These are phyloP conservation scores for Agrotis segetum DNA, from an alignment of 2,888 invertebrate species.

Conservation along the genomic window DNA sequence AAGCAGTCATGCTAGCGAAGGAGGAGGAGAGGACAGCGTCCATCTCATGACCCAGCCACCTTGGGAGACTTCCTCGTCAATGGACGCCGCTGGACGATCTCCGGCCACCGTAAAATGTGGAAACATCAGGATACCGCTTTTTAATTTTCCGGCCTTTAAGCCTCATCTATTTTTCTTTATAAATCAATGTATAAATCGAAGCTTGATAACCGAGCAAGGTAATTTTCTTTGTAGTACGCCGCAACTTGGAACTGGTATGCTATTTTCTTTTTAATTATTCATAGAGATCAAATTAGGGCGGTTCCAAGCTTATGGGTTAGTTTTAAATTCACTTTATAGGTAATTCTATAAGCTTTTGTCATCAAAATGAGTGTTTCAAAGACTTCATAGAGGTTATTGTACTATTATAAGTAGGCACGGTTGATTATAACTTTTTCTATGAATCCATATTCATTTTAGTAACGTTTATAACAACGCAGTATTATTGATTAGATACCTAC, in stretches of 20 bases:
- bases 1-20: too few relatives aligned
- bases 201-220: slow-evolving; percentile 37
- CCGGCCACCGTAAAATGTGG: too few relatives aligned
- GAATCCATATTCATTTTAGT: not conserved
- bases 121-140: too few relatives aligned
- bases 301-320: slow-evolving; percentile 1
- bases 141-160: too few relatives aligned
- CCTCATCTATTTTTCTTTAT: slow-evolving; percentile 4
- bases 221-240: slow-evolving; percentile 54
- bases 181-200: slow-evolving; percentile 34
- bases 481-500: too few relatives aligned
- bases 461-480: too few relatives aligned
- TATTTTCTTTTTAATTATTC: slow-evolving; percentile 55
- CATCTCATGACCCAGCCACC: too few relatives aligned
- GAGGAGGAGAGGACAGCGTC: too few relatives aligned
- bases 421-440: not conserved
- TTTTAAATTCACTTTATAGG: slow-evolving; percentile 53
- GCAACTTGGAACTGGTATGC: slow-evolving; percentile 35
- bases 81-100: too few relatives aligned
- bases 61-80: too few relatives aligned
- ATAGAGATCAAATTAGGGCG: slow-evolving; percentile 62
- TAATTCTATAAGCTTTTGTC: slow-evolving; percentile 23
- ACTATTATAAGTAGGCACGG: not conserved
- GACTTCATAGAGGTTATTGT: too few relatives aligned
- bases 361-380: not conserved